phyloP scores from a whole-genome alignment of 2,888 invertebrate species.

The Erebia palarica region DNA sequence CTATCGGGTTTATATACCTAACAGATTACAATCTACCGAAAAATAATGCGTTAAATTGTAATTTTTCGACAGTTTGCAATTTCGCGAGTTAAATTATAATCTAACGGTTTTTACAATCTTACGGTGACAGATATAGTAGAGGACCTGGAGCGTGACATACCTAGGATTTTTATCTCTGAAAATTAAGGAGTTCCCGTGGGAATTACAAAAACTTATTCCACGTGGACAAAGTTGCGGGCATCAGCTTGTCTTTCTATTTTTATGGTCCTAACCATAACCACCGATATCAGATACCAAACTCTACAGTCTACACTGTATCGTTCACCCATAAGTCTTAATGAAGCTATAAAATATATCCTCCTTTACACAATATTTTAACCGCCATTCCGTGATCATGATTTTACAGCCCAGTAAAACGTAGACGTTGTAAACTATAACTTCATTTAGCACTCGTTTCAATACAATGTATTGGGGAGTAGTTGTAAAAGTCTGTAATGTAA shows the following conservation, averaged over 20 bases:
- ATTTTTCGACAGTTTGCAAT: too few relatives aligned
- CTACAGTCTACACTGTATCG: slow-evolving; percentile 23
- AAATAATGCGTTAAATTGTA: too few relatives aligned
- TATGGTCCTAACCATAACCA: not conserved
- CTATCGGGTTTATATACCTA: too few relatives aligned
- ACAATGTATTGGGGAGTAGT: slow-evolving; percentile 36
- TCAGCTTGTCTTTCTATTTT: not conserved
- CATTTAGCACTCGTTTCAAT: slow-evolving; percentile 47
- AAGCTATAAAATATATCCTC: slow-evolving; percentile 48
- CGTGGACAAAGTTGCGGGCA: not conserved
- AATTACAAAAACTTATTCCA: not conserved
- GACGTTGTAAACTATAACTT: slow-evolving; percentile 49
- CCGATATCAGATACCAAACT: not conserved
- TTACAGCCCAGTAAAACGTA: slow-evolving; percentile 45
- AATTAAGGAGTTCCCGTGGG: not conserved
- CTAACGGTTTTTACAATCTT: too few relatives aligned
- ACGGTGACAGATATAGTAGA: too few relatives aligned
- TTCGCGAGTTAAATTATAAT: too few relatives aligned
- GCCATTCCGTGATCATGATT: slow-evolving; percentile 47
- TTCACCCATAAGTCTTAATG: slow-evolving; percentile 42
- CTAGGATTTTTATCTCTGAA: too few relatives aligned
- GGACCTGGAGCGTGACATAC: too few relatives aligned
- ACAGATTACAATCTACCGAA: too few relatives aligned
- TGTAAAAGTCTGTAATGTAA: slow-evolving; percentile 20
- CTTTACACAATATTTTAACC: slow-evolving; percentile 47